Evolutionary conservation across 2,888 invertebrate species (phyloP).

Genomic region (Platycheirus albimanus): DNA sequence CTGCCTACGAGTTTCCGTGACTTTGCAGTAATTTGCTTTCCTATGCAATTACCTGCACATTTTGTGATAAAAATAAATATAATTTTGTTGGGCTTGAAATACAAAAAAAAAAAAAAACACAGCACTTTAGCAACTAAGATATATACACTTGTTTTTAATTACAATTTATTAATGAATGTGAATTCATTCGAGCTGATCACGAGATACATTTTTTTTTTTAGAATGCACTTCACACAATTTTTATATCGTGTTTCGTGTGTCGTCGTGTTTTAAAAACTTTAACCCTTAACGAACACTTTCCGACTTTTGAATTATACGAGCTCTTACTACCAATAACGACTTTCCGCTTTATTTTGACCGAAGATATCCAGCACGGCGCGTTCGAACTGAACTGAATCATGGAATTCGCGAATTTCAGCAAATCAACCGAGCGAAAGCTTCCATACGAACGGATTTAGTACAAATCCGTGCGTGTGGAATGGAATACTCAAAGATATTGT

Average conservation of each 20-base stretch:
- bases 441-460: constrained; percentile 20
- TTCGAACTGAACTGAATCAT: constrained; percentile 53
- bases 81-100: neutral
- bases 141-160: neutral
- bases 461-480: constrained; percentile 3
- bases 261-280: too few relatives aligned
- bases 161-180: constrained; percentile 19
- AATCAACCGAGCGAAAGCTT: constrained; percentile 52
- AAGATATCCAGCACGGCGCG: constrained; percentile 42
- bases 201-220: constrained; percentile 27
- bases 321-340: neutral
- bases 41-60: constrained; percentile 40
- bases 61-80: constrained; percentile 6
- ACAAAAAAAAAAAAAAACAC: constrained; percentile 8
- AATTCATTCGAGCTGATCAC: constrained; percentile 5
- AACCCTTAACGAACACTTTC: too few relatives aligned
- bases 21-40: constrained; percentile 13
- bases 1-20: constrained; percentile 31
- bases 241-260: neutral
- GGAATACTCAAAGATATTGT: neutral
- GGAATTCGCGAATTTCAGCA: constrained; percentile 35
- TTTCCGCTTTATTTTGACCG: constrained; percentile 7
- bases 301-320: too few relatives aligned
- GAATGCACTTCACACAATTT: too few relatives aligned
- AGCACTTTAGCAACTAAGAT: constrained; percentile 1